Conservation (phyloP, 2,888 invertebrate species). For the Cheilosia soror region DNA sequence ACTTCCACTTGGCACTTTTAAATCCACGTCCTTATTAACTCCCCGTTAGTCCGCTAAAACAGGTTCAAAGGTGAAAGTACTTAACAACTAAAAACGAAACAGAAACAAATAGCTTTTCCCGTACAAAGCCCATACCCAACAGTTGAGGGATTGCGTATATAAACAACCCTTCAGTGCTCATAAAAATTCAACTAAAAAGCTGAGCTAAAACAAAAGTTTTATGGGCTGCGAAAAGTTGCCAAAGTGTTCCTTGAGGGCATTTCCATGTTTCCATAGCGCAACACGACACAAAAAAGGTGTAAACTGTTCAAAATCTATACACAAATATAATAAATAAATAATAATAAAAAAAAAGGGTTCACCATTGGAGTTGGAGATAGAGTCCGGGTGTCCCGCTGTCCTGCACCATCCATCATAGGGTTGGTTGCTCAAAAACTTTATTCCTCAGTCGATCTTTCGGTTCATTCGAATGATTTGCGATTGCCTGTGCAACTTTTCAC, state of each 20-base stretch:
- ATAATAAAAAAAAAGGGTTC: constrained; percentile 27
- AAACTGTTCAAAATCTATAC: constrained; percentile 50
- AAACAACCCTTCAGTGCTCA: constrained; percentile 58
- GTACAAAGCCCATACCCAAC: not conserved
- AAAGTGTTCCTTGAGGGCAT: constrained; percentile 70
- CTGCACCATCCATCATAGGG: not conserved
- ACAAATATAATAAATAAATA: constrained; percentile 63
- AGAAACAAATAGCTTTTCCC: not conserved
- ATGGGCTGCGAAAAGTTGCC: constrained; percentile 62
- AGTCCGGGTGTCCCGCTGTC: not conserved
- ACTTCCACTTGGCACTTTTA: constrained; percentile 4
- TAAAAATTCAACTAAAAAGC: constrained; percentile 65
- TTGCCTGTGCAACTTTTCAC: constrained; percentile 28
- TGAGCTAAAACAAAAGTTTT: constrained; percentile 70
- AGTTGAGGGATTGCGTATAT: not conserved
- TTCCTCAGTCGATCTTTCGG: constrained; percentile 2
- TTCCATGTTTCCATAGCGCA: constrained; percentile 54
- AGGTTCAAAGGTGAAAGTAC: constrained; percentile 66
- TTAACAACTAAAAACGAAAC: constrained; percentile 29
- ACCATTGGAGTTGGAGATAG: not conserved
- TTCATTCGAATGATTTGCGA: constrained; percentile 31
- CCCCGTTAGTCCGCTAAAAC: constrained; percentile 55
- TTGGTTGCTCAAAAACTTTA: constrained; percentile 14
- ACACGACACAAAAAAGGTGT: constrained; percentile 40
- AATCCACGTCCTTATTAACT: constrained; percentile 57